phyloP scores from a whole-genome alignment of 1,140 invertebrate species.

The Caenorhabditis remanei region DNA sequence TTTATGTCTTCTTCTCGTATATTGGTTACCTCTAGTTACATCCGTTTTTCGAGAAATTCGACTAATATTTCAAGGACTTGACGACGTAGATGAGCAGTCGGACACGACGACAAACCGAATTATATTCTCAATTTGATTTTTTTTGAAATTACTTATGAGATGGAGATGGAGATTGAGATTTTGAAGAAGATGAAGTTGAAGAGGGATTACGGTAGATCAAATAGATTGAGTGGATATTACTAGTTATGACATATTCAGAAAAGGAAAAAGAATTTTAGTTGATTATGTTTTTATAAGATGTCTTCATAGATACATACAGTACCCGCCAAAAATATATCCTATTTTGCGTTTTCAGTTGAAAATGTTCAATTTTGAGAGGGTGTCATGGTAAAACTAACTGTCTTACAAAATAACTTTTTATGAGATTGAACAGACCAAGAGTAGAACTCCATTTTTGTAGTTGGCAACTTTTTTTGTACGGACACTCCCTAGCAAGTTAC shows the following conservation, averaged over 20 bases:
- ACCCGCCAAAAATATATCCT: too few relatives aligned
- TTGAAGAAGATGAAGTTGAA: not conserved
- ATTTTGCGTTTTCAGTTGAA: too few relatives aligned
- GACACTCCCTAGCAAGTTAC: too few relatives aligned
- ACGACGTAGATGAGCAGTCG: not conserved
- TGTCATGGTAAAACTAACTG: too few relatives aligned
- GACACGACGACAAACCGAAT: slow-evolving; percentile 1
- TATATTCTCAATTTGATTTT: not conserved
- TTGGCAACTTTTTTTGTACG: too few relatives aligned
- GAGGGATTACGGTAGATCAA: not conserved
- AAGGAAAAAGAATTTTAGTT: not conserved
- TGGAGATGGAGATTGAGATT: not conserved
- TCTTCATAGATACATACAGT: too few relatives aligned
- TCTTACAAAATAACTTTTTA: too few relatives aligned
- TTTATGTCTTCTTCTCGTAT: not conserved
- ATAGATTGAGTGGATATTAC: not conserved
- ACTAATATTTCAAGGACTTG: slow-evolving; percentile 55
- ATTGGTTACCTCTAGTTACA: slow-evolving; percentile 44
- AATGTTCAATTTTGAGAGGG: too few relatives aligned
- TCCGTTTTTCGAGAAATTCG: not conserved
- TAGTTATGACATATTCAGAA: not conserved
- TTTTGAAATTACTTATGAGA: not conserved
- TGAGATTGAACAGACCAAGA: too few relatives aligned
- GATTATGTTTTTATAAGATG: too few relatives aligned
- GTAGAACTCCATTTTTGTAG: too few relatives aligned